Base-by-base conservation (phyloP, 1,140 invertebrate genomes). In the Sitobion miscanthi region DNA sequence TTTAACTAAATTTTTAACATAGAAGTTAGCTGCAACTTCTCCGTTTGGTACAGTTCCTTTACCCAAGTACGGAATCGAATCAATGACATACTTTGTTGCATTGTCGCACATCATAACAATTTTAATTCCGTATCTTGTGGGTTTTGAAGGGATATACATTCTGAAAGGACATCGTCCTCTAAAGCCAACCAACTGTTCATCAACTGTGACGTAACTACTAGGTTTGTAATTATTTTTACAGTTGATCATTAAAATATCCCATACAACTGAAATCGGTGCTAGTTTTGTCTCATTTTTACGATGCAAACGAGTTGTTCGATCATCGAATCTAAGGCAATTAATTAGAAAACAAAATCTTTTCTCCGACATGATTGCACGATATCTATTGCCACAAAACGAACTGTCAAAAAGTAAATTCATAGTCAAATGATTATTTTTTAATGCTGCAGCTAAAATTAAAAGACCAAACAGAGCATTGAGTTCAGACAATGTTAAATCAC, bases 41-140 rank as follows among this genome's bases (percentile, higher is more conserved):
- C 86, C 47, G 11, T 88, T 52, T 20, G 86, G 86, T 52, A 88
- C 47, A 6, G 86, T 88, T 35, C 86, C 86, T 95, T 95, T 95
- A 77, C 95, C 95, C 21, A 94, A 82, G 93, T 95, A 95, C 49
- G 95, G 94, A 91, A 95, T 94, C 21, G 94, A 94, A 94, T 95
- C 94, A 25, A 94, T 93, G 82, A 95, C 93, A 93, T 95, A 95
- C 62, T 94, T 94, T 21, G 94, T 95, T 90, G 82, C 86, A 47
- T 95, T 94, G 94, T 95, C 95, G n/a, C 94, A 94, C 35, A 95
- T 94, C 83, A 94, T 94, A 54, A 62, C 57, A 11, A 95, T 94
- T 95, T 96, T 96, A 49, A 96, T 94, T 2, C 96, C 96, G 94
- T 96, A 96, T 93, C 95, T 95, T 47, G 94, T 94, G 1, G 95